Evolutionary conservation across 2,113 vertebrate genomes (phyloP).

Genomic region (Pollimyrus isidori): DNA sequence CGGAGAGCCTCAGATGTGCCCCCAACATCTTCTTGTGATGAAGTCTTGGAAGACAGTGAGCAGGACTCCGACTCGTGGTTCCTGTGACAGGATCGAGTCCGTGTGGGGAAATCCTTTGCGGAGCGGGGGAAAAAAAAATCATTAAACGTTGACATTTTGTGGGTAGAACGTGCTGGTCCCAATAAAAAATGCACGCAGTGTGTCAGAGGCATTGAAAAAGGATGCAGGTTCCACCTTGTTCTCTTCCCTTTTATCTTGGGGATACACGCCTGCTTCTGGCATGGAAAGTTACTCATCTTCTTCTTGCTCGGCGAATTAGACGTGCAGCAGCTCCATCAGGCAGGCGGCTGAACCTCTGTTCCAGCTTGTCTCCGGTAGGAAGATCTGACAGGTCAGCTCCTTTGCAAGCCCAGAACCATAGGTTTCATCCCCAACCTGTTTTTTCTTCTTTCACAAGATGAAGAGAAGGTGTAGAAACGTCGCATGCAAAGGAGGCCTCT

Average conservation of each 20-base stretch:
- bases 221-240: not conserved
- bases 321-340: slow-evolving; percentile 37
- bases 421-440: slow-evolving; percentile 7
- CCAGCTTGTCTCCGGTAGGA: slow-evolving; percentile 38
- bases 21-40: not conserved
- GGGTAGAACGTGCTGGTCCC: not conserved
- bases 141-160: not conserved
- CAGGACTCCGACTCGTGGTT: not conserved
- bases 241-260: slow-evolving; percentile 18
- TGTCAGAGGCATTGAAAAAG: not conserved
- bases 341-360: slow-evolving; percentile 38
- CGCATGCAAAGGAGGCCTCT: not conserved
- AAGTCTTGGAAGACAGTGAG: not conserved
- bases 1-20: not conserved
- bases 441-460: not conserved
- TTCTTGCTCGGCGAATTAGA: slow-evolving; percentile 21
- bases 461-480: not conserved
- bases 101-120: not conserved
- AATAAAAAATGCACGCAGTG: not conserved
- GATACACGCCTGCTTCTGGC: slow-evolving; percentile 34
- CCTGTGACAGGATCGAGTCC: no score
- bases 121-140: not conserved
- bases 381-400: slow-evolving; percentile 22
- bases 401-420: slow-evolving; percentile 15
- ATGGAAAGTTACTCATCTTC: slow-evolving; percentile 30